Evolutionary conservation across 1,140 invertebrate species (phyloP).

Genomic region (Pseudobourletiella spinata): DNA sequence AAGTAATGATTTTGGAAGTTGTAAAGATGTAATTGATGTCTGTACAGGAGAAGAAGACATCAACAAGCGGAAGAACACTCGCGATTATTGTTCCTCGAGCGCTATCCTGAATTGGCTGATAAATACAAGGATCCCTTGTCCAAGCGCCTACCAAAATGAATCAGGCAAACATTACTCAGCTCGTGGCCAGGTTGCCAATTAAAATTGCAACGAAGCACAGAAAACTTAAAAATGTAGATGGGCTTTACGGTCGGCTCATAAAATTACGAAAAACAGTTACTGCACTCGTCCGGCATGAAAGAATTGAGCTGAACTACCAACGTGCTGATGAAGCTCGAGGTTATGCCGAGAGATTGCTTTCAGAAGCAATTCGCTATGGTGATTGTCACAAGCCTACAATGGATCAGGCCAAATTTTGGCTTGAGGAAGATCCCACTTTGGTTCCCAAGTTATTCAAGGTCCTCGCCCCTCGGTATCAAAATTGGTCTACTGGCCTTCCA

Average conservation of each 20-base stretch:
- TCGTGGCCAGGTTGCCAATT: slow-evolving; percentile 62
- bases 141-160: slow-evolving; percentile 49
- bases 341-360: slow-evolving; percentile 80
- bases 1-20: no score
- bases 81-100: no score
- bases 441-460: slow-evolving; percentile 91
- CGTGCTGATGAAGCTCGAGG: slow-evolving; percentile 74
- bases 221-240: slow-evolving; percentile 52
- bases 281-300: slow-evolving; percentile 75
- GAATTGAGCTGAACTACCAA: slow-evolving; percentile 68
- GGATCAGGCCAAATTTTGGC: slow-evolving; percentile 81
- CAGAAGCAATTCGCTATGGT: slow-evolving; percentile 76
- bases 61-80: no score
- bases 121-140: not conserved
- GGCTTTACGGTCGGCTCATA: slow-evolving; percentile 63
- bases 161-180: slow-evolving; percentile 61
- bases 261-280: slow-evolving; percentile 73
- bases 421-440: slow-evolving; percentile 77
- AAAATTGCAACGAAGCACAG: slow-evolving; percentile 51
- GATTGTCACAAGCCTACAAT: slow-evolving; percentile 73
- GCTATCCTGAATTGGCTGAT: not conserved
- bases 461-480: slow-evolving; percentile 67
- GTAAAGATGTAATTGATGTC: no score
- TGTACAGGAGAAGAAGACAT: no score
- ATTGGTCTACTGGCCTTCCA: slow-evolving; percentile 45